Evolutionary conservation across 2,888 invertebrate species (phyloP).

Genomic region (Cephonodes hylas): DNA sequence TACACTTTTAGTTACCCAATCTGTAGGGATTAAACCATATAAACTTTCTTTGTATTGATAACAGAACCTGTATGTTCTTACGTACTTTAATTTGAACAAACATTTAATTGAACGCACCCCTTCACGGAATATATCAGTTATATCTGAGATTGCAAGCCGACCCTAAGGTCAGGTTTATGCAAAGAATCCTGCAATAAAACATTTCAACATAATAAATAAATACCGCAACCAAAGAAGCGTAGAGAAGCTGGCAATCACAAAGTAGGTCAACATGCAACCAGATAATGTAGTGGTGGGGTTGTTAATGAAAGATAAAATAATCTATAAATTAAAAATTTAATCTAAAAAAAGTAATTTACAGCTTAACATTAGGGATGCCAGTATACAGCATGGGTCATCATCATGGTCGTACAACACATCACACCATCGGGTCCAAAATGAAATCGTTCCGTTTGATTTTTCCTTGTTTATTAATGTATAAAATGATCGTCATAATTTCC

Average conservation of each 20-base stretch:
- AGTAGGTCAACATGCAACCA: constrained; percentile 46
- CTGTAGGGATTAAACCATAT: background rate
- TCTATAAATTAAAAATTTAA: constrained; percentile 53
- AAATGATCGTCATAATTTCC: constrained; percentile 53
- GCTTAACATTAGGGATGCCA: constrained; percentile 25
- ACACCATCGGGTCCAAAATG: constrained; percentile 45
- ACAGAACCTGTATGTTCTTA: no score
- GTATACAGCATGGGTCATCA: background rate
- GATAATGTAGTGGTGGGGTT: constrained; percentile 39
- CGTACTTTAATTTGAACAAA: no score
- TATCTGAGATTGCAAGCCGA: constrained; percentile 19
- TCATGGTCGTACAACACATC: constrained; percentile 13
- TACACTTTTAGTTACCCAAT: no score
- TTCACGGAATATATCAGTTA: background rate
- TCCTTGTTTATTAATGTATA: constrained; percentile 54
- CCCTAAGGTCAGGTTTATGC: constrained; percentile 25
- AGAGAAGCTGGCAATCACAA: constrained; percentile 36
- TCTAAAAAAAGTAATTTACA: constrained; percentile 53
- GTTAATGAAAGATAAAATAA: constrained; percentile 38
- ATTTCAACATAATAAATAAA: constrained; percentile 35
- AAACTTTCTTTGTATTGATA: no score
- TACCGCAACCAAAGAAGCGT: constrained; percentile 53
- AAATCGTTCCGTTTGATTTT: constrained; percentile 51
- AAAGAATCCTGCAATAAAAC: constrained; percentile 41
- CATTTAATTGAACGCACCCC: constrained; percentile 16